Conservation (phyloP, 1,140 invertebrate genomes). For the Anastatus disparis region DNA sequence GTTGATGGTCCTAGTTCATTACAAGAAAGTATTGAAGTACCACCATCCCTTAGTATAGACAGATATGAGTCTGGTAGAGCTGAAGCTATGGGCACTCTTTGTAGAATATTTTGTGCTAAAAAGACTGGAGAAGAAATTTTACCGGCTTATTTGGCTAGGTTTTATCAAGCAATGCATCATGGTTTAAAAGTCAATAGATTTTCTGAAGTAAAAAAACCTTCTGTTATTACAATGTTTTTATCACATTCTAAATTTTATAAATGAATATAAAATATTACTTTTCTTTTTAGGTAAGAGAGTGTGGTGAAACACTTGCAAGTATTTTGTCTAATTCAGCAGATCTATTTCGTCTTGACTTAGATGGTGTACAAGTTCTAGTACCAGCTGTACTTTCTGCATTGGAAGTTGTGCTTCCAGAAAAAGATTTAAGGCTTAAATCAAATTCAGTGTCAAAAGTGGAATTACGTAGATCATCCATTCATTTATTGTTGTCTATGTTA, state of each 20-base stretch:
- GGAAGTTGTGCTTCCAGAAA: conserved; percentile 86
- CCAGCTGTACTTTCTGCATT: conserved; percentile 90
- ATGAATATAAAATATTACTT: too few relatives aligned
- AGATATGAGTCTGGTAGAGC: conserved; percentile 87
- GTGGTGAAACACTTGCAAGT: conserved; percentile 79
- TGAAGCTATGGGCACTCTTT: conserved; percentile 94
- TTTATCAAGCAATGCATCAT: conserved; percentile 91
- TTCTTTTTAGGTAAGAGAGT: conserved; percentile 67
- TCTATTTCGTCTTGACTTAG: conserved; percentile 88
- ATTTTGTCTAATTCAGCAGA: conserved; percentile 85
- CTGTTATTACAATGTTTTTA: neutral
- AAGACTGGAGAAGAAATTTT: conserved; percentile 95
- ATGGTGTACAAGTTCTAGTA: conserved; percentile 91
- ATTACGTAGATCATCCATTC: conserved; percentile 88
- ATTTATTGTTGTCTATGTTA: conserved; percentile 88
- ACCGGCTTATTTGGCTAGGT: conserved; percentile 92
- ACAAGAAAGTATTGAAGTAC: conserved; percentile 65
- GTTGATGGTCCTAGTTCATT: conserved; percentile 67
- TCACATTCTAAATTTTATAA: neutral
- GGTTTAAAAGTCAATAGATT: conserved; percentile 75
- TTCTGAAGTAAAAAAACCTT: conserved; percentile 63
- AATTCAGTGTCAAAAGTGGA: conserved; percentile 78
- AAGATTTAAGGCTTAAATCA: conserved; percentile 76
- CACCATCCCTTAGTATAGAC: conserved; percentile 70
- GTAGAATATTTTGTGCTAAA: conserved; percentile 95